These are phyloP conservation scores for Stichodactyla helianthus DNA, from an alignment of 64 coral and sea anemone genomes.

Conservation along the genomic window DNA sequence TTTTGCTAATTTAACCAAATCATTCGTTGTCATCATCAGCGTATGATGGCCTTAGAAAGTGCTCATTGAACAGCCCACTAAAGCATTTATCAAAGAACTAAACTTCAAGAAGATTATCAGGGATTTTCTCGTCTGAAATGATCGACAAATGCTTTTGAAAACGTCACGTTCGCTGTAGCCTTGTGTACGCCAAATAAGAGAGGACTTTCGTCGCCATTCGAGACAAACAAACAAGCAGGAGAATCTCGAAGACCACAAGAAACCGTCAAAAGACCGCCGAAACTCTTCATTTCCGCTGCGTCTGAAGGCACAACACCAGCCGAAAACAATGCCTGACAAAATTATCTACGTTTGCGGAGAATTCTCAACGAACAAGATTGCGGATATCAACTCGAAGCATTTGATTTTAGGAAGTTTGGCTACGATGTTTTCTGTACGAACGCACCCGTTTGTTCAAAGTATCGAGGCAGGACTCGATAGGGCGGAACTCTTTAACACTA, in stretches of 20 bases:
- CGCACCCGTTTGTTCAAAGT: conserved; percentile 52
- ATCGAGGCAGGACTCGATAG: conserved; percentile 52
- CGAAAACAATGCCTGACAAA: conserved; percentile 6
- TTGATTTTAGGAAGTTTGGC: conserved; percentile 47
- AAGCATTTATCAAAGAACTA: not conserved
- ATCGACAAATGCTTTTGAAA: not conserved
- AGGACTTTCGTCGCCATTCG: not conserved
- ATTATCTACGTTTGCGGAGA: conserved; percentile 80
- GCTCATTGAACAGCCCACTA: not conserved
- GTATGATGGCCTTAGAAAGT: not conserved
- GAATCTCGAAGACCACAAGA: not conserved
- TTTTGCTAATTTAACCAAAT: not conserved
- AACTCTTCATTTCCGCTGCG: not conserved
- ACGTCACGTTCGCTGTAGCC: not conserved
- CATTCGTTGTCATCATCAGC: not conserved
- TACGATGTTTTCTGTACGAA: conserved; percentile 52
- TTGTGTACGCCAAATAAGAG: not conserved
- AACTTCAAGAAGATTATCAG: not conserved
- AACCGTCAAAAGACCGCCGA: not conserved
- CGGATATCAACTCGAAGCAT: not conserved
- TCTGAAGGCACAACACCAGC: not conserved
- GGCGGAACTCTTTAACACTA: conserved; percentile 59
- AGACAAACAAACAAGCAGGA: conserved; percentile 6
- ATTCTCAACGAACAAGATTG: not conserved
- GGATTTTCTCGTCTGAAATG: not conserved